These are phyloP conservation scores for Pyrgilauda ruficollis DNA, from an alignment of 2,113 vertebrate species.

Conservation along the genomic window DNA sequence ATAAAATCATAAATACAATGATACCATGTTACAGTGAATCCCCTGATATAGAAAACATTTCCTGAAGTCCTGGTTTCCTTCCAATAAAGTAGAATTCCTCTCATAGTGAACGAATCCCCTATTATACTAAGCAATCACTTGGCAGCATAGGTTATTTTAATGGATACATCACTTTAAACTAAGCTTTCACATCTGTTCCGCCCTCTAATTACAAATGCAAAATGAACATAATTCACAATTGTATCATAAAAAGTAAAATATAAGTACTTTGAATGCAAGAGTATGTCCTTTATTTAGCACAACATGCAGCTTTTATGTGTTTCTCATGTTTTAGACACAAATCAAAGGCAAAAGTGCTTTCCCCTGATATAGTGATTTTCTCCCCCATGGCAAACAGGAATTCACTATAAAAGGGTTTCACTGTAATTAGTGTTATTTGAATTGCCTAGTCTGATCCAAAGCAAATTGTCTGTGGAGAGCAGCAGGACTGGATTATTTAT, in stretches of 20 bases:
- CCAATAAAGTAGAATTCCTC: constrained; percentile 60
- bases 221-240: constrained; percentile 67
- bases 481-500: constrained; percentile 88
- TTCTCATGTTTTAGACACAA: constrained; percentile 64
- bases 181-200: constrained; percentile 69
- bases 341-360: constrained; percentile 50
- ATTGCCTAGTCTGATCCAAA: constrained; percentile 89
- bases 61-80: constrained; percentile 65
- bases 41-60: constrained; percentile 71
- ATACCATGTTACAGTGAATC: constrained; percentile 73
- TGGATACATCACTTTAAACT: constrained; percentile 71
- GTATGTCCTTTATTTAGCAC: constrained; percentile 67
- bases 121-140: constrained; percentile 63
- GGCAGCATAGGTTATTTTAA: constrained; percentile 70
- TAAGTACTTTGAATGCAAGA: constrained; percentile 66
- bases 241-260: constrained; percentile 71
- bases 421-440: constrained; percentile 86
- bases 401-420: constrained; percentile 68
- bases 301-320: constrained; percentile 58
- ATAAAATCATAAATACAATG: constrained; percentile 88
- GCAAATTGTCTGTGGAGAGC: constrained; percentile 87
- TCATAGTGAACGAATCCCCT: constrained; percentile 44
- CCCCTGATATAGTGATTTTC: constrained; percentile 49
- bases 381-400: constrained; percentile 55
- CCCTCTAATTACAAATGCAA: constrained; percentile 75